Evolutionary conservation across 53 echinoderm and acorn worm genomes (phyloP).

Genomic region (Antedon mediterranea): DNA sequence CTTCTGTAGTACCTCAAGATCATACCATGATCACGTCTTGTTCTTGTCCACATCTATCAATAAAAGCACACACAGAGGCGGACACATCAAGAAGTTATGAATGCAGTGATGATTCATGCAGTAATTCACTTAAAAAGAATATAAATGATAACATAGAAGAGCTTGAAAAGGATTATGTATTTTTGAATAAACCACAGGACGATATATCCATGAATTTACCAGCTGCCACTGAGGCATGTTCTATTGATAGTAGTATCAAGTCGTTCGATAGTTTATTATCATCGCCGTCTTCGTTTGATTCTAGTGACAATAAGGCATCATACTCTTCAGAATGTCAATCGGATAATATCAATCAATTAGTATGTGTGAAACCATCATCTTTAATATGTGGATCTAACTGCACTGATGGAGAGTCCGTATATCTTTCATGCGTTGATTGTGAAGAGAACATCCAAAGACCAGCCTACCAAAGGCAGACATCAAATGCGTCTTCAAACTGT

Average conservation of each 20-base stretch:
- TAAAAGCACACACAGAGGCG: not conserved
- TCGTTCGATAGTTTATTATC: not conserved
- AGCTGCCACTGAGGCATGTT: not conserved
- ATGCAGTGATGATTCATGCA: too few species aligned
- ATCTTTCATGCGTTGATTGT: not conserved
- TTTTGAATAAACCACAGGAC: not conserved
- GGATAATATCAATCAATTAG: not conserved
- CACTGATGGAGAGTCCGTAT: not conserved
- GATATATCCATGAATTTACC: not conserved
- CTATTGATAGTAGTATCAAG: not conserved
- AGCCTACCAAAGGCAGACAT: not conserved
- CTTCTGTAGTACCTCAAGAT: not conserved
- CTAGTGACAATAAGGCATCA: not conserved
- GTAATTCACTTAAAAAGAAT: too few species aligned
- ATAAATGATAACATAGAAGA: not conserved
- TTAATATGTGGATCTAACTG: not conserved
- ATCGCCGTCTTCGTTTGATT: not conserved
- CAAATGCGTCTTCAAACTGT: not conserved
- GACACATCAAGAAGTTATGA: too few species aligned
- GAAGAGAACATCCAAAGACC: not conserved
- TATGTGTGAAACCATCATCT: too few species aligned
- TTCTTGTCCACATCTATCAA: not conserved
- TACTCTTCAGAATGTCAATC: not conserved
- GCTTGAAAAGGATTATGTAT: not conserved
- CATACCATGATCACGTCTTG: not conserved